A percentile compares a stretch with the other conserved stretches of the same genome.
phyloP scores from a whole-genome alignment of 2,888 invertebrate genomes.

The Hirtodrosophila histrioides region DNA sequence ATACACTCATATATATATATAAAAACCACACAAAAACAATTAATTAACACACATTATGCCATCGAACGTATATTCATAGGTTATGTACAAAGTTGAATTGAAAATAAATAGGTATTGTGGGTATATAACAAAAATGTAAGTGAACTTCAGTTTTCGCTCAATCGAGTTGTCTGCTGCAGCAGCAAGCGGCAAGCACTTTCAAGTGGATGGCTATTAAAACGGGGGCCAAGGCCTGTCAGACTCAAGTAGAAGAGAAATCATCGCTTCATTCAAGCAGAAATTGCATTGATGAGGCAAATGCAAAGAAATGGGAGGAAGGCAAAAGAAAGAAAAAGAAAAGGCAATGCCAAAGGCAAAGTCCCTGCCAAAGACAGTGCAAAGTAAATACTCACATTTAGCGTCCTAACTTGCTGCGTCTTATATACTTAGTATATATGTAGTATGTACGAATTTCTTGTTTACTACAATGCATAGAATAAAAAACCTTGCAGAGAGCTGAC shows the following conservation, averaged over 20 bases:
- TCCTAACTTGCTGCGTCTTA: background rate
- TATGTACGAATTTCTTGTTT: conserved; percentile 12
- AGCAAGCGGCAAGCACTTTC: conserved; percentile 39
- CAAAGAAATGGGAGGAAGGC: background rate
- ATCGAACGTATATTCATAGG: conserved; percentile 1
- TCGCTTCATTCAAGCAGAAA: conserved; percentile 60
- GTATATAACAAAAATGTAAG: conserved; percentile 11
- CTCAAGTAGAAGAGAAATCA: conserved; percentile 66
- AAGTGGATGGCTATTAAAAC: conserved; percentile 69
- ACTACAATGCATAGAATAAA: conserved; percentile 14
- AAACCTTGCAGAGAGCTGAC: conserved; percentile 28
- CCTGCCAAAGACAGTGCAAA: conserved; percentile 7
- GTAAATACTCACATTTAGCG: conserved; percentile 11
- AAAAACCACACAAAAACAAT: conserved; percentile 1
- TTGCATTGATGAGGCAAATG: conserved; percentile 47
- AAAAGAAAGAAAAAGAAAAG: background rate
- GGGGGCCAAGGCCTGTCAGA: conserved; percentile 66
- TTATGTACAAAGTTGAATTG: conserved; percentile 17
- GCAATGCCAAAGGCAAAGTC: conserved; percentile 11
- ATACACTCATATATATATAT: background rate
- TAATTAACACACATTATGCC: conserved; percentile 24
- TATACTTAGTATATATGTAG: background rate
- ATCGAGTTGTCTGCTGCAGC: conserved; percentile 67
- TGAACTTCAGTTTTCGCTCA: conserved; percentile 56
- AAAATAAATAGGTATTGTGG: conserved; percentile 22